Conservation (phyloP, 1,140 invertebrate species). For the Drosophila asahinai region DNA sequence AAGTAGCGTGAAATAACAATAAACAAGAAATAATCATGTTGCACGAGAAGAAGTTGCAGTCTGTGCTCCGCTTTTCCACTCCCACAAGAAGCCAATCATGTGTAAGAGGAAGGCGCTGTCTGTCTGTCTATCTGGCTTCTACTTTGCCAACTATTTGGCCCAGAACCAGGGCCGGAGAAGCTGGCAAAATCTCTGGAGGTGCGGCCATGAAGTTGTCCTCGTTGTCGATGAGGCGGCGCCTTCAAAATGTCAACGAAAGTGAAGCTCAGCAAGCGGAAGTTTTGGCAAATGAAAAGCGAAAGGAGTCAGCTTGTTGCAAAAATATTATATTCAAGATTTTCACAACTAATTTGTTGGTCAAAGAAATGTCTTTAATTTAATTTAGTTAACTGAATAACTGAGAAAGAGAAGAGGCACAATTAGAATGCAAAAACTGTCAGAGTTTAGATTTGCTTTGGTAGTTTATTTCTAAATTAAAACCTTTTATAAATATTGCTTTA, state of each 20-base stretch:
- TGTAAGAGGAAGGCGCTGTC: conserved; percentile 62
- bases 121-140: conserved; percentile 3
- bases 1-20: conserved; percentile 80
- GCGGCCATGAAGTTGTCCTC: conserved; percentile 33
- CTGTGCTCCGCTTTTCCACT: conserved; percentile 3
- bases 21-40: conserved; percentile 83
- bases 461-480: background rate
- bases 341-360: background rate
- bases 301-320: conserved; percentile 9
- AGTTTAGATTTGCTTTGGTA: no score
- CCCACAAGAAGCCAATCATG: conserved; percentile 71
- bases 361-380: background rate
- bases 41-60: conserved; percentile 35
- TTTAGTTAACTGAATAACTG: background rate
- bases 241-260: conserved; percentile 61
- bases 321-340: background rate
- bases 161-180: conserved; percentile 15
- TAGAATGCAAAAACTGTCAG: no score
- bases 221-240: conserved; percentile 40
- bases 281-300: conserved; percentile 38
- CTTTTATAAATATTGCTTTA: background rate
- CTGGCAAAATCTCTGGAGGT: conserved; percentile 8
- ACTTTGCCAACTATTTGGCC: conserved; percentile 59
- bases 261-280: conserved; percentile 14
- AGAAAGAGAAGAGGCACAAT: background rate